Base-by-base conservation (phyloP, 1,140 invertebrate genomes). In the Eumeta japonica region DNA sequence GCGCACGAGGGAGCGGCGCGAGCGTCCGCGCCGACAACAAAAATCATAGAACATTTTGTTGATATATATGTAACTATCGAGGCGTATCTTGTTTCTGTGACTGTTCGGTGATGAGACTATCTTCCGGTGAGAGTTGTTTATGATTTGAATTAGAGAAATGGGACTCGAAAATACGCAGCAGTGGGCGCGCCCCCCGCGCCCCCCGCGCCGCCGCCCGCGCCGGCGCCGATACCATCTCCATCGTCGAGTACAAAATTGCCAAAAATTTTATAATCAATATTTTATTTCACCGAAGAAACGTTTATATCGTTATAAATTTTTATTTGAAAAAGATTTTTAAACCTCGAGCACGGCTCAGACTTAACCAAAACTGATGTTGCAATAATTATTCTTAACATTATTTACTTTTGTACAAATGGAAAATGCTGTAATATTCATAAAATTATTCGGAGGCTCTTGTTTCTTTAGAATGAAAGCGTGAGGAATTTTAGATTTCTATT, bases 171-270 rank as follows among this genome's bases (percentile, higher is more conserved):
- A 37, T 42, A 39, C 58, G 45, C 37, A 39, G 45, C 46, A 46
- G 48, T 47, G 35, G 48, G 51, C 39, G 45, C n/a, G n/a, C n/a
- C n/a, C n/a, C n/a, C n/a, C n/a, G n/a, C n/a, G n/a, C n/a, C n/a
- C 46, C 28, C 51, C 43, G 41, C 41, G 35, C 37, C 48, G 39
- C 48, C 50, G 50, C 56, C 51, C 50, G 50, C 55, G 52, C 53
- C 27, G 28, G 28, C 34, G 16, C 16, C 20, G 32, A 19, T 20
- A 20, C 34, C 34, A 20, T 35, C 34, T 35, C 49, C 61, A 64
- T 62, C 62, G 64, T 60, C 58, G 61, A 72, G 67, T 72, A 72
- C 67, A 72, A 72, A 72, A 67, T 68, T 67, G 67, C 67, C 67
- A n/a, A 72, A 72, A 71, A 62, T 67, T 56, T 55, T 48, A 52